These are phyloP conservation scores for Xenopus tropicalis DNA, from an alignment of 2,113 vertebrate genomes.

Conservation along the genomic window UCB_Xtro_10.0 CM004444.2:9621501-9622000, in stretches of 20 bases:
- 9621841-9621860: neutral
- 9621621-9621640: too few relatives aligned
- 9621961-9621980: neutral
- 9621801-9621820: neutral
- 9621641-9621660: neutral
- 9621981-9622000: neutral
- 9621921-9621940: neutral
- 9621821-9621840: neutral
- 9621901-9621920: too few relatives aligned
- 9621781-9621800: neutral
- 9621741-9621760: neutral
- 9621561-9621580: neutral
- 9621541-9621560: neutral
- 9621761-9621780: too few relatives aligned
- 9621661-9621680: neutral
- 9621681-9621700: too few relatives aligned
- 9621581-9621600: too few relatives aligned
- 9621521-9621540: neutral
- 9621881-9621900: neutral
- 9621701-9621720: neutral
- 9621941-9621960: neutral
- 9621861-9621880: too few relatives aligned
- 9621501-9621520: neutral
- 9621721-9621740: too few relatives aligned
- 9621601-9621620: neutral